Conservation (phyloP, 2,113 vertebrate species). For the Cavia porcellus region DNA sequence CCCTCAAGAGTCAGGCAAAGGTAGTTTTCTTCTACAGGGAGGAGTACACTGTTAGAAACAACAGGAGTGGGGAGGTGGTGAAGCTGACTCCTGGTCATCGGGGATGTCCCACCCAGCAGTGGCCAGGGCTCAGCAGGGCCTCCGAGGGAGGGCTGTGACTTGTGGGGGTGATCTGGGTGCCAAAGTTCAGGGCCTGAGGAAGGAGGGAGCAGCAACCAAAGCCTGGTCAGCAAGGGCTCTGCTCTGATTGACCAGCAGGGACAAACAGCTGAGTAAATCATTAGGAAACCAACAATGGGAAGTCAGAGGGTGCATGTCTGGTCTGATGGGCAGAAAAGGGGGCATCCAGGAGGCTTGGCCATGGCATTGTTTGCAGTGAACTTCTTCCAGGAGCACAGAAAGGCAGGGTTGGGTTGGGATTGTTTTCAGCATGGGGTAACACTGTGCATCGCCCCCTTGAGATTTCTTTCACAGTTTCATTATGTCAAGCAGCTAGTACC, state of each 20-base stretch:
- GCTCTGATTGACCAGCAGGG: neutral
- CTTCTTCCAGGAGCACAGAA: neutral
- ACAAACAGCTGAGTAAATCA: neutral
- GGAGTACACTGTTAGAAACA: neutral
- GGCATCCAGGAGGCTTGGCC: neutral
- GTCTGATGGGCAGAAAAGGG: neutral
- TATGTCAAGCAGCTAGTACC: neutral
- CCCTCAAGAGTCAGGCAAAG: neutral
- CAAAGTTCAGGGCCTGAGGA: neutral
- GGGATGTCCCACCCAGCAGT: neutral
- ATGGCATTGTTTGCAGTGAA: neutral
- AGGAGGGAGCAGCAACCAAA: neutral
- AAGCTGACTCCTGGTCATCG: neutral
- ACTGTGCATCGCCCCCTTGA: rapidly evolving
- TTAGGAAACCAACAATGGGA: neutral
- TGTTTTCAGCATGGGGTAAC: neutral
- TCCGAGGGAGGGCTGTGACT: neutral
- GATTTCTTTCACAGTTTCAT: neutral
- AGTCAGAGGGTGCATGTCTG: neutral
- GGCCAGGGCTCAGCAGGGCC: neutral
- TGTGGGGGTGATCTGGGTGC: neutral
- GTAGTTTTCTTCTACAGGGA: neutral
- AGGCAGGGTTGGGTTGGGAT: no score
- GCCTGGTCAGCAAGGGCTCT: neutral
- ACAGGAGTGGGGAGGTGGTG: neutral